Conservation (phyloP, 2,888 invertebrate species). For the Drosophila prostipennis region DNA sequence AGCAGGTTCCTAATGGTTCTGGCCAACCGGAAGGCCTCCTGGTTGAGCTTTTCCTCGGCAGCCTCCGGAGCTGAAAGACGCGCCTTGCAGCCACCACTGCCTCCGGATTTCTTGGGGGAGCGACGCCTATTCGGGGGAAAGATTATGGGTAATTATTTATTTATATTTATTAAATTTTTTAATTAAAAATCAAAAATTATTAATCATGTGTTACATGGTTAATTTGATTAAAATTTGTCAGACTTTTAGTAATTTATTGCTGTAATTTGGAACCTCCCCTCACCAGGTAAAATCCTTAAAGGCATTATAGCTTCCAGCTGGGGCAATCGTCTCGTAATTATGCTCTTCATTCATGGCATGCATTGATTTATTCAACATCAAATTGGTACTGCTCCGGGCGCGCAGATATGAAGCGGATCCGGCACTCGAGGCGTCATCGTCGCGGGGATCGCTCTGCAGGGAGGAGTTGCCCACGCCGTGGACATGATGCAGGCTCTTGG, state of each 20-base stretch:
- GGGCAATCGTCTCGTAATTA: constrained; percentile 71
- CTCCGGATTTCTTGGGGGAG: constrained; percentile 82
- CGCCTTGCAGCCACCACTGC: constrained; percentile 86
- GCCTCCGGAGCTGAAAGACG: constrained; percentile 85
- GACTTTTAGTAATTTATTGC: not conserved
- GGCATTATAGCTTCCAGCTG: constrained; percentile 82
- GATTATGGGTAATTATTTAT: not conserved
- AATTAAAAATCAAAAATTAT: too few species aligned
- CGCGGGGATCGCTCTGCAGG: constrained; percentile 50
- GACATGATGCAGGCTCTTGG: constrained; percentile 84
- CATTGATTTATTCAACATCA: constrained; percentile 73
- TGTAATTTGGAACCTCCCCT: constrained; percentile 47
- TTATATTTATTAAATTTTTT: too few species aligned
- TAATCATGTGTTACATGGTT: too few species aligned
- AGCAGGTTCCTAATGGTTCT: constrained; percentile 88
- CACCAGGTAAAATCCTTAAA: constrained; percentile 87
- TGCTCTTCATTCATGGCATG: constrained; percentile 64
- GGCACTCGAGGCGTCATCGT: constrained; percentile 49
- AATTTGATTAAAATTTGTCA: too few species aligned
- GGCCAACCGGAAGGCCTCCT: constrained; percentile 88
- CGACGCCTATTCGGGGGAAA: constrained; percentile 74
- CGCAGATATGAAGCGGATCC: constrained; percentile 68
- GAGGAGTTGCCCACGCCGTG: constrained; percentile 63
- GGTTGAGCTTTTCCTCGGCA: constrained; percentile 88
- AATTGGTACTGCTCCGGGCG: constrained; percentile 83